Evolutionary conservation across 2,113 vertebrate species (phyloP).

Genomic region (Dascyllus trimaculatus): DNA sequence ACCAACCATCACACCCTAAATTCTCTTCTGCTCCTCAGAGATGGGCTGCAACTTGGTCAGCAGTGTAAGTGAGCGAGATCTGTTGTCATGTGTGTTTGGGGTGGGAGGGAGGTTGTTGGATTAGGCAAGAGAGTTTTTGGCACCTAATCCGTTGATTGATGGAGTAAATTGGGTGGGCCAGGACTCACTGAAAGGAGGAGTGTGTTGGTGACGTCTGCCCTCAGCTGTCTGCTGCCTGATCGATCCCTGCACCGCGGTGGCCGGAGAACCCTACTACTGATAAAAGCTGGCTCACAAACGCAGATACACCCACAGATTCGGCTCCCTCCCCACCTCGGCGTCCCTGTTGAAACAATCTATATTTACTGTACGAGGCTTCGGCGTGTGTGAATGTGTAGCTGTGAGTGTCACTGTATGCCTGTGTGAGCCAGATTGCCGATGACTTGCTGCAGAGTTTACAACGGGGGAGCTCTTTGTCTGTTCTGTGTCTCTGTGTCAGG

Average conservation of each 20-base stretch:
- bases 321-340: constrained; percentile 27
- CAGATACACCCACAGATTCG: constrained; percentile 48
- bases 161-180: constrained; percentile 74
- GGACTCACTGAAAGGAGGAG: constrained; percentile 63
- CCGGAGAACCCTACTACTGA: constrained; percentile 50
- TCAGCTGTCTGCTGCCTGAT: constrained; percentile 67
- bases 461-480: constrained; percentile 73
- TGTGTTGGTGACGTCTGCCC: constrained; percentile 64
- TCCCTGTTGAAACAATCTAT: constrained; percentile 15
- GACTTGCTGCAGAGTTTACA: constrained; percentile 69
- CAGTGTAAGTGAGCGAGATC: constrained; percentile 23
- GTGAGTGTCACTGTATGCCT: constrained; percentile 17
- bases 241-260: constrained; percentile 49
- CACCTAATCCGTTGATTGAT: constrained; percentile 79
- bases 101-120: constrained; percentile 58
- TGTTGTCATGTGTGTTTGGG: constrained; percentile 66
- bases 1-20: constrained; percentile 21
- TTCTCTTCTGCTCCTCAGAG: constrained; percentile 55
- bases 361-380: constrained; percentile 1
- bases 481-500: constrained; percentile 80
- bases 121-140: constrained; percentile 70
- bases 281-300: constrained; percentile 51
- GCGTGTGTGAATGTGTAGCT: constrained; percentile 28
- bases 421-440: constrained; percentile 53
- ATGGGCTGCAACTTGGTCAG: constrained; percentile 26